These are phyloP conservation scores for Helobdella robusta DNA, from an alignment of 2,888 invertebrate genomes.

Conservation along the genomic window DNA sequence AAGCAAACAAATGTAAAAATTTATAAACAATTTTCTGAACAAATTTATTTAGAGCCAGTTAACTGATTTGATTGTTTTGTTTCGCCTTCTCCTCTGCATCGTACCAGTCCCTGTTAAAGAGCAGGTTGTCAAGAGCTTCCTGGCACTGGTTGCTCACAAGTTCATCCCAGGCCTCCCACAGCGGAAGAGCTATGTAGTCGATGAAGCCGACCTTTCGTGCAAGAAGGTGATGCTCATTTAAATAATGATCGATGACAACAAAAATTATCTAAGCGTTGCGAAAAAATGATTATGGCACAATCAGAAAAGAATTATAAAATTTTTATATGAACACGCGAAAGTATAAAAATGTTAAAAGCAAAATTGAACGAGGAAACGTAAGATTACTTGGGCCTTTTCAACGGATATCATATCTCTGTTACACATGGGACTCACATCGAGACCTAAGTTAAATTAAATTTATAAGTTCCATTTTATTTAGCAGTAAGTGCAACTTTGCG, in stretches of 20 bases:
- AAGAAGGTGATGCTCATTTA: background rate
- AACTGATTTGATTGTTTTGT: too few relatives aligned
- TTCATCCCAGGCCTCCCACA: conserved; percentile 28
- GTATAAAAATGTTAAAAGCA: background rate
- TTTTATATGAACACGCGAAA: too few relatives aligned
- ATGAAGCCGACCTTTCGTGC: conserved; percentile 25
- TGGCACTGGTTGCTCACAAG: conserved; percentile 20
- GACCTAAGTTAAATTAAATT: too few relatives aligned
- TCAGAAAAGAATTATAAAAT: too few relatives aligned
- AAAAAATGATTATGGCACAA: too few relatives aligned
- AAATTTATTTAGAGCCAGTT: too few relatives aligned
- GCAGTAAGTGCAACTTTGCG: too few relatives aligned
- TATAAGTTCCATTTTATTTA: too few relatives aligned
- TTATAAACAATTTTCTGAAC: too few relatives aligned
- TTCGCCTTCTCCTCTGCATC: background rate
- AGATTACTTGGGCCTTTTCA: conserved; percentile 72
- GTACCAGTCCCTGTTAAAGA: conserved; percentile 25
- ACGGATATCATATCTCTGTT: conserved; percentile 91
- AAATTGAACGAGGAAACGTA: background rate
- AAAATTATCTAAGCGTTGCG: too few relatives aligned
- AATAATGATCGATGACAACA: background rate
- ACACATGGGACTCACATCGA: conserved; percentile 99
- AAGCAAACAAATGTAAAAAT: too few relatives aligned
- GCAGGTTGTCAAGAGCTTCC: conserved; percentile 19
- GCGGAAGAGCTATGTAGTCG: conserved; percentile 26